Percentiles rank a stretch among this genome's conserved stretches.
phyloP scores from a whole-genome alignment of 2,888 invertebrate genomes.

The Colletes collaris region DNA sequence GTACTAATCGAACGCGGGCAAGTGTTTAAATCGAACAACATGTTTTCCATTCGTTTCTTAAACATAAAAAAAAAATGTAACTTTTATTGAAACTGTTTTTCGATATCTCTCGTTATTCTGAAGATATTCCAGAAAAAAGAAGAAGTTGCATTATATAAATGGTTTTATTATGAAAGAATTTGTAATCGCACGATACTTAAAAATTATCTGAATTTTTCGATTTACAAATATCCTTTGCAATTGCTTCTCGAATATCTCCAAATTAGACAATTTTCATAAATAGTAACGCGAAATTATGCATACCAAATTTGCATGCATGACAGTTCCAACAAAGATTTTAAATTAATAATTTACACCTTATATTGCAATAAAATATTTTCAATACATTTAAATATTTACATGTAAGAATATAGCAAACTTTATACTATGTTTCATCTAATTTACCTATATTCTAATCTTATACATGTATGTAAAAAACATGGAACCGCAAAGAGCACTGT shows the following conservation, averaged over 20 bases:
- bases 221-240: neutral
- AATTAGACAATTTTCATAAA: slow-evolving; percentile 7
- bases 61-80: too few species aligned
- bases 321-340: neutral
- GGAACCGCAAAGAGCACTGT: neutral
- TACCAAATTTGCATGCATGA: slow-evolving; percentile 16
- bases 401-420: slow-evolving; percentile 32
- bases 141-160: too few species aligned
- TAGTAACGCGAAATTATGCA: neutral
- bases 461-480: slow-evolving; percentile 38
- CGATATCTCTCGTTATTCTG: too few species aligned
- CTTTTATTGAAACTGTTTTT: too few species aligned
- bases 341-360: neutral
- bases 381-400: slow-evolving; percentile 19
- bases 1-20: too few species aligned
- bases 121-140: too few species aligned
- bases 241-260: neutral
- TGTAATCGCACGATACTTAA: too few species aligned
- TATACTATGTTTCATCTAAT: slow-evolving; percentile 29
- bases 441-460: slow-evolving; percentile 17
- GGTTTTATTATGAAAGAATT: too few species aligned
- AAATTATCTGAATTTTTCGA: too few species aligned
- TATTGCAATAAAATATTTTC: slow-evolving; percentile 1
- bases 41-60: too few species aligned
- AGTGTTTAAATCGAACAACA: too few species aligned